Conservation (phyloP, 1,140 invertebrate species). For the Hetaerina americana region DNA sequence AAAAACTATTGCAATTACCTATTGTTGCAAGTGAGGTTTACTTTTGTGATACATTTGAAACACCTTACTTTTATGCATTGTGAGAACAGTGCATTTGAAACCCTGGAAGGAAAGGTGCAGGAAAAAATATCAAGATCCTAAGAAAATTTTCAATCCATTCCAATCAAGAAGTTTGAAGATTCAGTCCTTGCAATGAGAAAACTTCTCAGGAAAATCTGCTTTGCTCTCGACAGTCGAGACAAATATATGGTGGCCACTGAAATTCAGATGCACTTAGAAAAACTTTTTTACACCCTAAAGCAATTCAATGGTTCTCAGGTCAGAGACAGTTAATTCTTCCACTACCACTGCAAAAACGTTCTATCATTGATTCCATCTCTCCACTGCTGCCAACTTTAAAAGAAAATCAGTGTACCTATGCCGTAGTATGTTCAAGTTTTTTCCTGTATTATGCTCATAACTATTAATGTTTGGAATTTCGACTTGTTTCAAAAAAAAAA, state of each 20-base stretch:
- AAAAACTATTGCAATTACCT: not conserved
- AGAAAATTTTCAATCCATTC: not conserved
- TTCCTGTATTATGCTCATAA: no score
- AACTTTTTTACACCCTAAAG: no score
- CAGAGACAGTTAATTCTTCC: not conserved
- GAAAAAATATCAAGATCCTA: not conserved
- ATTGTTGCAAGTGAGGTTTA: not conserved
- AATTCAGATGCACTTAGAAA: not conserved
- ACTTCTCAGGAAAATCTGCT: not conserved
- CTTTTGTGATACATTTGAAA: not conserved
- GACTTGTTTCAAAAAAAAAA: no score
- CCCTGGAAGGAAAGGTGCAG: not conserved
- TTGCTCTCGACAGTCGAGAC: not conserved
- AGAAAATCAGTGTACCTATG: no score
- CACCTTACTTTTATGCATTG: not conserved
- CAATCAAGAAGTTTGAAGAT: not conserved
- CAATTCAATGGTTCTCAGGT: not conserved
- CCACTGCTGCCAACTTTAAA: no score
- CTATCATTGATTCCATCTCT: not conserved
- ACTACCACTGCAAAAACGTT: not conserved
- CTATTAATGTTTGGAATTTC: no score
- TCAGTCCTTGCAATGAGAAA: not conserved
- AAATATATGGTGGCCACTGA: not conserved
- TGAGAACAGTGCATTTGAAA: not conserved
- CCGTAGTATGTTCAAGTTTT: no score